A percentile compares a stretch with the other conserved stretches of the same genome.
Conservation (phyloP, 2,888 invertebrate genomes). For the Andrena chrysosceles region DNA sequence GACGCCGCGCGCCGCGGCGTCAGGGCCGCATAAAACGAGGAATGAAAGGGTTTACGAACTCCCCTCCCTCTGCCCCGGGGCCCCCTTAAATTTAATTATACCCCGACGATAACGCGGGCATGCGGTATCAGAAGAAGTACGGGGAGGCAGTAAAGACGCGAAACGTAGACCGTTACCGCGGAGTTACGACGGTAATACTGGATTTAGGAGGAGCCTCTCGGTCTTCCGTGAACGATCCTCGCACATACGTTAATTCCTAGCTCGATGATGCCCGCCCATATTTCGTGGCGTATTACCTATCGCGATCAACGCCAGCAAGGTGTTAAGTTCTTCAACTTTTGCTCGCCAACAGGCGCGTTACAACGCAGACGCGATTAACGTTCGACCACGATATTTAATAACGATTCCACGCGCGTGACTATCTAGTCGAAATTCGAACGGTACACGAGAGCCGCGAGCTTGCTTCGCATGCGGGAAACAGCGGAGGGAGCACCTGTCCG, state of each 20-base stretch:
- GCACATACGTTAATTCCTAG: constrained; percentile 30
- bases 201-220: constrained; percentile 40
- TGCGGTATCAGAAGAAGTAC: constrained; percentile 43
- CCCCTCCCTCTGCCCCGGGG: background rate
- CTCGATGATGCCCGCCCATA: constrained; percentile 1
- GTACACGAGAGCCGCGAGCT: background rate
- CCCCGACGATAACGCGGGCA: constrained; percentile 45
- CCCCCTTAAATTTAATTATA: constrained; percentile 61
- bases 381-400: constrained; percentile 3
- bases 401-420: constrained; percentile 18
- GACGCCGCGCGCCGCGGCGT: background rate
- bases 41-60: constrained; percentile 45
- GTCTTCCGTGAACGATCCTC: constrained; percentile 10
- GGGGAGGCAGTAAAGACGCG: constrained; percentile 51
- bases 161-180: constrained; percentile 38
- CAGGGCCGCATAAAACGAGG: constrained; percentile 24
- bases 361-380: background rate
- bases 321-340: background rate
- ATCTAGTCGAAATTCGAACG: constrained; percentile 20
- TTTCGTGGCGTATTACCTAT: background rate
- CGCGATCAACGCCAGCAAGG: background rate
- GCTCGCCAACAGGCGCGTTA: background rate
- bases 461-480: constrained; percentile 40
- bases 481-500: constrained; percentile 70
- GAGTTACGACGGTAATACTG: constrained; percentile 61